Percentiles rank a stretch among this genome's conserved stretches.
phyloP scores from a whole-genome alignment of 2,888 invertebrate species.

The Conops quadrifasciatus region DNA sequence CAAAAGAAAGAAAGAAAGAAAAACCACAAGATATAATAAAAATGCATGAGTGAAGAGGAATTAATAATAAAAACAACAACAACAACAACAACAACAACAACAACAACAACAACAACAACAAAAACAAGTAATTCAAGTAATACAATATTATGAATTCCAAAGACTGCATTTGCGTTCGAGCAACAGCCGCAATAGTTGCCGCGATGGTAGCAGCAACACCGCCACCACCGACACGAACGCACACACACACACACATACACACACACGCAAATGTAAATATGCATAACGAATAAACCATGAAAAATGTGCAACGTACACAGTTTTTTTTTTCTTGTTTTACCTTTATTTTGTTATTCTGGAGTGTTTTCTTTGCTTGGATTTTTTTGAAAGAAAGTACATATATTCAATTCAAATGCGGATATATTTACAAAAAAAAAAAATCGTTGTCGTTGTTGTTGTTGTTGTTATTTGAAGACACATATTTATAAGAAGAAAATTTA shows the following conservation, averaged over 20 bases:
- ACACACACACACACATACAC: no score
- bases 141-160: constrained; percentile 9
- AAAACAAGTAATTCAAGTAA: constrained; percentile 30
- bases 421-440: constrained; percentile 9
- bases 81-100: not conserved
- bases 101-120: not conserved
- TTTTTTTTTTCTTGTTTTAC: constrained; percentile 18
- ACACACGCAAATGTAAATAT: no score
- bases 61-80: not conserved
- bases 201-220: not conserved
- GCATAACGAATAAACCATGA: not conserved
- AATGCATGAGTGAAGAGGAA: constrained; percentile 5
- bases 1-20: constrained; percentile 43
- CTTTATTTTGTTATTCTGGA: no score
- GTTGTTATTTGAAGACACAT: not conserved
- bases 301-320: constrained; percentile 36
- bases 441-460: not conserved
- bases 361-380: no score
- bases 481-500: constrained; percentile 4
- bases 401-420: constrained; percentile 31
- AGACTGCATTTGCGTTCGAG: constrained; percentile 1
- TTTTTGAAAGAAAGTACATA: no score
- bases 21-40: constrained; percentile 29
- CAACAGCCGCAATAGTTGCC: no score
- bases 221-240: no score